Base-by-base conservation (phyloP, 2,113 vertebrate genomes). In the Vimba vimba region DNA sequence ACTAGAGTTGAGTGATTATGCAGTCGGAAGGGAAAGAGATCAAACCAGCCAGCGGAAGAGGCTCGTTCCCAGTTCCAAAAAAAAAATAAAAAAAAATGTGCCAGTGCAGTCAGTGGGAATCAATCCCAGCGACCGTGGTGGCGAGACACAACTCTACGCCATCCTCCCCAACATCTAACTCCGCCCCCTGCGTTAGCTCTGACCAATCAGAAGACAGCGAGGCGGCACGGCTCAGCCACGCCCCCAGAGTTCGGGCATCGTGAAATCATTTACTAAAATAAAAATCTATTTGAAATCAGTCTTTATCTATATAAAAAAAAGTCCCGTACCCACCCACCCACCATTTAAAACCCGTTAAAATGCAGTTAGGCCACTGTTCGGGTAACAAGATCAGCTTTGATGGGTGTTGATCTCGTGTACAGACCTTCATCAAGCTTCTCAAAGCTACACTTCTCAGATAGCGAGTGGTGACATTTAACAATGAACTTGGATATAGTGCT, bases 41-140 rank as follows among this genome's bases (percentile, higher is more conserved):
- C 92, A 93, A 95, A 95, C 97, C 93, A 96, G 94, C 97, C 98
- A 97, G 98, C 98, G 92, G 97, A 95, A 95, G 93, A 94, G 93
- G 93, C 94, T 93, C 94, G 86, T 15, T 92, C 92, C 92, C 92
- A 93, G 93, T 91, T 92, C 92, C 89, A 83, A 92, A 92, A 94
- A 23, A 36, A 69, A 0, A 4, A n/a, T n/a, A n/a, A 52, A 43
- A 43, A 21, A 93, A 78, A 85, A 94, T 93, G 92, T 93, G 94
- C 93, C 91, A 89, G 91, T 90, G 91, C 94, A 92, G 90, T 92
- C 85, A 82, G 91, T 87, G 0, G 92, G 95, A 95, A 81, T 96
- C 95, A 92, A 95, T 91, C 94, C 95, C 85, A 88, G 23, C 84
- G 71, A 92, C 94, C 90, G 94, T 91, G 87, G 89, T 81, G 88